Evolutionary conservation across 2,797 vertebrate species (phyloP).

Genomic region (Lacerta viridis): DNA sequence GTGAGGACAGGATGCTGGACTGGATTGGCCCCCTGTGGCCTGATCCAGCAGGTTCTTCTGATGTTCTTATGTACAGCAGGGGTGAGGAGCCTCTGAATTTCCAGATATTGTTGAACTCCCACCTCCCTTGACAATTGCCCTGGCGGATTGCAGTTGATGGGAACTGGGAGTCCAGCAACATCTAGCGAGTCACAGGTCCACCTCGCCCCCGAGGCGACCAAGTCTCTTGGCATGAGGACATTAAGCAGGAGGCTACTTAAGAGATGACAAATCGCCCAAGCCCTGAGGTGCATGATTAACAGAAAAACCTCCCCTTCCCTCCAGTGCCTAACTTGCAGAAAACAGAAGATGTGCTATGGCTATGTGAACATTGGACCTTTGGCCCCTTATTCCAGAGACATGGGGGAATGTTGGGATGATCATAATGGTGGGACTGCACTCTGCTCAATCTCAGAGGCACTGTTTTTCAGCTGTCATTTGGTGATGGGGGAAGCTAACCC

Average conservation of each 20-base stretch:
- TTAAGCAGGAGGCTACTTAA: neutral
- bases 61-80: too few relatives aligned
- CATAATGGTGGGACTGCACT: neutral
- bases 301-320: neutral
- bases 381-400: neutral
- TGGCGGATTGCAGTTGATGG: too few relatives aligned
- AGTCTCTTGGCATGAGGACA: too few relatives aligned
- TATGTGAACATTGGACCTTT: neutral
- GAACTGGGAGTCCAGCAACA: too few relatives aligned
- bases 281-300: neutral
- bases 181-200: too few relatives aligned
- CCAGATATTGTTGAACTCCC: too few relatives aligned
- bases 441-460: neutral
- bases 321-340: neutral
- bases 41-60: too few relatives aligned
- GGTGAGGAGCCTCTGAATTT: too few relatives aligned
- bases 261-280: neutral
- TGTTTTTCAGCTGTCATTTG: neutral
- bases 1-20: too few relatives aligned
- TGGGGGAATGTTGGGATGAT: neutral
- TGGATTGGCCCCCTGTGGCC: too few relatives aligned
- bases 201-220: accelerated
- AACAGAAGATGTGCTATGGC: neutral
- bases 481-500: neutral
- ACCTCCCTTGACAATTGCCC: too few relatives aligned